Evolutionary conservation across 2,113 vertebrate species (phyloP).

Genomic region (Hydropotes inermis): DNA sequence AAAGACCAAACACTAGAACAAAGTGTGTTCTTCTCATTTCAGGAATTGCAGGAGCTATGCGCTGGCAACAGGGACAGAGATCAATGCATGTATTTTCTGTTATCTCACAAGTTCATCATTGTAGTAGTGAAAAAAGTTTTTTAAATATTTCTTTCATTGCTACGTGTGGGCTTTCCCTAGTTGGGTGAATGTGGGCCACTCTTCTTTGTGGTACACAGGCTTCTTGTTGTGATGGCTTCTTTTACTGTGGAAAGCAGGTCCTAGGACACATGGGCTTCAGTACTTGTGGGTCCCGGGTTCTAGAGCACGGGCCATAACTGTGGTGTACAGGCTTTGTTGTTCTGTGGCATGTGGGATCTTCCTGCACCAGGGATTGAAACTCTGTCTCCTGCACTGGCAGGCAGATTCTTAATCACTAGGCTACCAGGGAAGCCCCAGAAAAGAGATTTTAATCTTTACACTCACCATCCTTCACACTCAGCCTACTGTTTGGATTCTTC

Average conservation of each 20-base stretch:
- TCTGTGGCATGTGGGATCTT: neutral
- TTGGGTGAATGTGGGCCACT: neutral
- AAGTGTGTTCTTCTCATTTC: neutral
- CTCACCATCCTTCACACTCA: neutral
- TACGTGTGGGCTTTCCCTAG: neutral
- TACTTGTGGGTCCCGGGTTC: rapidly evolving
- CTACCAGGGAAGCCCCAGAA: neutral
- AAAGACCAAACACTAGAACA: neutral
- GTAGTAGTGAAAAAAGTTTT: neutral
- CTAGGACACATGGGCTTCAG: too few species aligned
- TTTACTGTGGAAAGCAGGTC: too few species aligned
- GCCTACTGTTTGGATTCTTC: neutral
- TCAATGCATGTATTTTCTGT: neutral
- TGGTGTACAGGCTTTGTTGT: neutral
- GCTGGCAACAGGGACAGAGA: neutral
- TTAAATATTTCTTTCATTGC: neutral
- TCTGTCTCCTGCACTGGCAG: neutral
- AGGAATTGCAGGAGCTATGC: neutral
- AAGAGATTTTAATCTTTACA: neutral
- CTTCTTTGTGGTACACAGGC: neutral
- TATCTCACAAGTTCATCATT: neutral
- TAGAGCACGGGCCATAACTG: neutral
- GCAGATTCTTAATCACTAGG: neutral
- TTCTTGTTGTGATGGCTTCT: neutral
- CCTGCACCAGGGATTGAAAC: neutral